These are phyloP conservation scores for Amblyjoppa proteus DNA, from an alignment of 2,888 invertebrate genomes.

Conservation along the genomic window DNA sequence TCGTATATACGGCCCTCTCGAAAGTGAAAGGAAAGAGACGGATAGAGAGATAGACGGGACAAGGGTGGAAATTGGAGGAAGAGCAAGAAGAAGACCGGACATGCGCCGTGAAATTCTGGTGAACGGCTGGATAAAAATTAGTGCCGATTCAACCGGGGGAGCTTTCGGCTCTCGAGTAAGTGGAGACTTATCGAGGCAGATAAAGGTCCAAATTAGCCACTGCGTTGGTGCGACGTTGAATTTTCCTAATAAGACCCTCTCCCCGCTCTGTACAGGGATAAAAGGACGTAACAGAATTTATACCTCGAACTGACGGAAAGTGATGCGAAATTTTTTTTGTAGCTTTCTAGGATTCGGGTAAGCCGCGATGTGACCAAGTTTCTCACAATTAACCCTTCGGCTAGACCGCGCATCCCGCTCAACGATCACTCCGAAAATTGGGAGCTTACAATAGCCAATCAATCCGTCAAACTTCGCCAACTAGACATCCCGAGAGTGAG, in stretches of 20 bases:
- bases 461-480: conserved; percentile 53
- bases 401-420: background rate
- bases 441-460: background rate
- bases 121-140: conserved; percentile 22
- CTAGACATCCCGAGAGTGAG: conserved; percentile 14
- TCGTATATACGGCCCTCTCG: conserved; percentile 7
- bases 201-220: background rate
- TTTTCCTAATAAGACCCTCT: conserved; percentile 1
- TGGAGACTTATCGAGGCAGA: conserved; percentile 15
- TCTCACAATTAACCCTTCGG: background rate
- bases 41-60: conserved; percentile 7
- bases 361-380: background rate
- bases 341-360: background rate
- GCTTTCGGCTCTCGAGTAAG: conserved; percentile 13
- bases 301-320: background rate
- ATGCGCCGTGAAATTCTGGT: conserved; percentile 3
- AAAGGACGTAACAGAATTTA: background rate
- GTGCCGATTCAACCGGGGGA: conserved; percentile 30
- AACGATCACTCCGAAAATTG: conserved; percentile 10
- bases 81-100: background rate
- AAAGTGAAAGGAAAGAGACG: conserved; percentile 25
- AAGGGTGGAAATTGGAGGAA: background rate
- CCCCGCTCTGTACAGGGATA: background rate
- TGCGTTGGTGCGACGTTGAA: background rate
- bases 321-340: background rate